Conservation (phyloP, 2,113 vertebrate species). For the Gambusia affinis region DNA sequence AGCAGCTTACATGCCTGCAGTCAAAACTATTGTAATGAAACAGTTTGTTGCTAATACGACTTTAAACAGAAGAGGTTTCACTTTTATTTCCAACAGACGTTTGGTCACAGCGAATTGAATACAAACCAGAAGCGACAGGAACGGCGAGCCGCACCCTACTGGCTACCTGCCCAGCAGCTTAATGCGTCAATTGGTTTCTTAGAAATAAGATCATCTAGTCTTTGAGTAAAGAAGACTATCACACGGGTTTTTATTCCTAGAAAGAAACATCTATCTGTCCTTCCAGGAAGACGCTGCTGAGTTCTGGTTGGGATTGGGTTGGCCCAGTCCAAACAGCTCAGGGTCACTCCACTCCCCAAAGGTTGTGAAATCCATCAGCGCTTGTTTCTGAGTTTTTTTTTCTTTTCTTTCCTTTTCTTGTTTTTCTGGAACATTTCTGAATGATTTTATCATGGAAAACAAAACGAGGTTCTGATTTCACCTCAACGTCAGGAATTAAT, state of each 20-base stretch:
- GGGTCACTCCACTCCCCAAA: too few relatives aligned
- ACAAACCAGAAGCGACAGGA: neutral
- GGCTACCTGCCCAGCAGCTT: neutral
- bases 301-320: neutral
- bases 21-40: too few relatives aligned
- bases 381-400: neutral
- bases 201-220: neutral
- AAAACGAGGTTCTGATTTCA: too few relatives aligned
- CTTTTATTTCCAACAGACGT: neutral
- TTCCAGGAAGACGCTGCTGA: slow-evolving; percentile 4
- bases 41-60: neutral
- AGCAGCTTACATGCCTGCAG: too few relatives aligned
- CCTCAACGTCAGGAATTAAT: too few relatives aligned
- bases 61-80: neutral
- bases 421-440: neutral
- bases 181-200: neutral
- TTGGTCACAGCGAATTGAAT: neutral
- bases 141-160: neutral
- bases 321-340: too few relatives aligned
- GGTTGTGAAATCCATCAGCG: too few relatives aligned
- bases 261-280: neutral
- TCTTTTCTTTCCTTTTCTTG: too few relatives aligned
- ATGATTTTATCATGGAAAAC: neutral
- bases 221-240: neutral
- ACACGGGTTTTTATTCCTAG: neutral